These are phyloP conservation scores for Salpingus planirostris DNA, from an alignment of 2,888 invertebrate species.

Conservation along the genomic window DNA sequence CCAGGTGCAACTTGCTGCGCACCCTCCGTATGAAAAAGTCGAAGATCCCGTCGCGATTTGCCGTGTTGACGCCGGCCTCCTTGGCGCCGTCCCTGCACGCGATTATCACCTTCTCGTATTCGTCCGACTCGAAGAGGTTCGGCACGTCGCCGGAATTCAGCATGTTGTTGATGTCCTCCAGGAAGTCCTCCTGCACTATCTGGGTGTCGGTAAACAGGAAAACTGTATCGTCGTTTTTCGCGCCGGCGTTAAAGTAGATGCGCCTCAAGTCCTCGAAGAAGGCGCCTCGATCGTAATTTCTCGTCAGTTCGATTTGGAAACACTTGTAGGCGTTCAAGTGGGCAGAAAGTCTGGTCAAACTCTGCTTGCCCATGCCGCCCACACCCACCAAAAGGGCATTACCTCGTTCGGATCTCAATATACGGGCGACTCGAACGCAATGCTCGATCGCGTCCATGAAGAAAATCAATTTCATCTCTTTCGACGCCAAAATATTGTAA, in stretches of 20 bases:
- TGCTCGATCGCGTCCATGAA: constrained; percentile 88
- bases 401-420: constrained; percentile 77
- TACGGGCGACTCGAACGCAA: constrained; percentile 73
- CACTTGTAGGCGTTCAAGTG: constrained; percentile 83
- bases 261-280: constrained; percentile 81
- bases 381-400: constrained; percentile 83
- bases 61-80: constrained; percentile 55
- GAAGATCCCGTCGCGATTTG: constrained; percentile 69
- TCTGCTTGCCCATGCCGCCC: constrained; percentile 86
- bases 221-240: constrained; percentile 62
- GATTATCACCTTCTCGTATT: constrained; percentile 73
- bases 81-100: constrained; percentile 65
- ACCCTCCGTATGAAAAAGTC: constrained; percentile 80
- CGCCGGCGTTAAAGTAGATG: constrained; percentile 73
- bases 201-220: constrained; percentile 87
- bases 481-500: constrained; percentile 65
- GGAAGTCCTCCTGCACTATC: constrained; percentile 81
- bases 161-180: constrained; percentile 88
- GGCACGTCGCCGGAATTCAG: constrained; percentile 89
- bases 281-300: constrained; percentile 71
- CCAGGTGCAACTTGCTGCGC: constrained; percentile 73
- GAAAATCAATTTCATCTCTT: constrained; percentile 77
- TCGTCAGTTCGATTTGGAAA: constrained; percentile 78
- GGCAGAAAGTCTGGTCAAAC: constrained; percentile 74
- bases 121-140: constrained; percentile 80